Evolutionary conservation across 1,140 invertebrate species (phyloP).

Genomic region (Galendromus occidentalis): DNA sequence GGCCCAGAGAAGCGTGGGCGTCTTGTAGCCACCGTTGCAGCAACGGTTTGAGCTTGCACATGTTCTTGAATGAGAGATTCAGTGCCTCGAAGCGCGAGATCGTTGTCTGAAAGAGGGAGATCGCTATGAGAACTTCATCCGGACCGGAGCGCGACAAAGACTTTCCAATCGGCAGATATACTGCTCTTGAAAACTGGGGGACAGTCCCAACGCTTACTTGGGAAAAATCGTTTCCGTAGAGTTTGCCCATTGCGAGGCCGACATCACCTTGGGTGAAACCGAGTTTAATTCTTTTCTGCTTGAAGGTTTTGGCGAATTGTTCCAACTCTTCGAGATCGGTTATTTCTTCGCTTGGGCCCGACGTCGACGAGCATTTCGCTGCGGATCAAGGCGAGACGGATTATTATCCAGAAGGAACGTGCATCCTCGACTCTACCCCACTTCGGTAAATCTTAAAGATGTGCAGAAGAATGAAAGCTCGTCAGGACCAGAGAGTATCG

Average conservation of each 20-base stretch:
- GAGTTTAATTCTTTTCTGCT: slow-evolving; percentile 80
- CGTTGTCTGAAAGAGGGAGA: slow-evolving; percentile 41
- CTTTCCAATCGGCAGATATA: too few species aligned
- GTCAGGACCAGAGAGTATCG: background rate
- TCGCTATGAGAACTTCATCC: too few species aligned
- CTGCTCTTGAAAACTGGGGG: too few species aligned
- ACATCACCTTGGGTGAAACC: slow-evolving; percentile 98
- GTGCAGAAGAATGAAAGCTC: background rate
- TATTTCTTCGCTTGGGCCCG: slow-evolving; percentile 47
- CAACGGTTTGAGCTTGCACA: slow-evolving; percentile 95
- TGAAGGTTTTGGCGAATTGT: slow-evolving; percentile 90
- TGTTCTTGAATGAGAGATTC: slow-evolving; percentile 96
- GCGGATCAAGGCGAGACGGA: background rate
- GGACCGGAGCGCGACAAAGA: too few species aligned
- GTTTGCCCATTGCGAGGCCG: slow-evolving; percentile 89
- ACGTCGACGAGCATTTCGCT: background rate
- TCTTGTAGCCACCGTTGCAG: slow-evolving; percentile 94
- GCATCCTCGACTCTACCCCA: background rate
- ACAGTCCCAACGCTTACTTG: slow-evolving; percentile 32
- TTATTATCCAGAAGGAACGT: background rate
- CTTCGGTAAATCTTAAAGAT: background rate
- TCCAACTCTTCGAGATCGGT: slow-evolving; percentile 86
- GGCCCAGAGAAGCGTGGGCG: slow-evolving; percentile 66
- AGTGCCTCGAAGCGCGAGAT: slow-evolving; percentile 94
- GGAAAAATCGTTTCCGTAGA: slow-evolving; percentile 96